Evolutionary conservation across 2,797 vertebrate genomes (phyloP).

Genomic region (Anas bernieri): DNA sequence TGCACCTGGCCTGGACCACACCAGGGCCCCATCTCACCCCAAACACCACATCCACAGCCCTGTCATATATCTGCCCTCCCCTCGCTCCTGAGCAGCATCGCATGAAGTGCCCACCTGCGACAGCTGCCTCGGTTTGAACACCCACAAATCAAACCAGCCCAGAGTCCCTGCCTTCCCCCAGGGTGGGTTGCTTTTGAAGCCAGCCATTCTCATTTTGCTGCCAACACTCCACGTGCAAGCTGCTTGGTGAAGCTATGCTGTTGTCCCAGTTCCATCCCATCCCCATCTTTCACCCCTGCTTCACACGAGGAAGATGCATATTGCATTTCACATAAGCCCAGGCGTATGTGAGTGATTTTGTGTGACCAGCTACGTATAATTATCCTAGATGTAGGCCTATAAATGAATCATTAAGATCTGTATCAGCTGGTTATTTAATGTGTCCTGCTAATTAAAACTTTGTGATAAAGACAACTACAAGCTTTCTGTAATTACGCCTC

Average conservation of each 20-base stretch:
- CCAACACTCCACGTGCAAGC: neutral
- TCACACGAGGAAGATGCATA: neutral
- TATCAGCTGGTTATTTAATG: constrained; percentile 67
- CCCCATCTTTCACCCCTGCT: neutral
- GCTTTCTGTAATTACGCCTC: constrained; percentile 64
- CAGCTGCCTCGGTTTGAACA: neutral
- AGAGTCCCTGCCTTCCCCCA: neutral
- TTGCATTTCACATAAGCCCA: neutral
- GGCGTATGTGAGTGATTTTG: neutral
- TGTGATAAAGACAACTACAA: constrained; percentile 42
- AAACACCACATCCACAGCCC: rapidly evolving
- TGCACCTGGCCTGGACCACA: neutral
- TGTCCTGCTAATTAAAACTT: constrained; percentile 70
- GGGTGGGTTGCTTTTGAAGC: neutral
- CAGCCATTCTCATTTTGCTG: neutral
- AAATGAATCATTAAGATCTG: constrained; percentile 71
- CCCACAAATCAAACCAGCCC: neutral
- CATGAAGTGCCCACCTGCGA: neutral
- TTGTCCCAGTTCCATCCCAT: neutral
- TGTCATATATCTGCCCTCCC: neutral
- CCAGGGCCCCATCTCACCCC: neutral
- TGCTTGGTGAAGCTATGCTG: neutral
- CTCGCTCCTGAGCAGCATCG: neutral
- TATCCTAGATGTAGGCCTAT: constrained; percentile 54
- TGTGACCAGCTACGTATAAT: constrained; percentile 48